These are phyloP conservation scores for Hedya salicella DNA, from an alignment of 2,888 invertebrate species.

Conservation along the genomic window DNA sequence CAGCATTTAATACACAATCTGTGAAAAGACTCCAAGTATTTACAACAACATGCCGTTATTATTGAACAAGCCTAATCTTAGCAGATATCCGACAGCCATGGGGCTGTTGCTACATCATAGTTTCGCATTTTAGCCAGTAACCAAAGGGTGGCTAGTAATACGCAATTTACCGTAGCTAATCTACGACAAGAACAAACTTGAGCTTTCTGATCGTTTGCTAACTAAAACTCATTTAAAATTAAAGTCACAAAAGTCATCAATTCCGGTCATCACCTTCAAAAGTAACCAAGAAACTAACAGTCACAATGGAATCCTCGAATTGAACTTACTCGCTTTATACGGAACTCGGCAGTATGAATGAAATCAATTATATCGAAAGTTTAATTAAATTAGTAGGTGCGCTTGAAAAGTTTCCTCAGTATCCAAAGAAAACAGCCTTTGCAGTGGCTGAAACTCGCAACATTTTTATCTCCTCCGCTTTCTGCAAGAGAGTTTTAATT, in stretches of 20 bases:
- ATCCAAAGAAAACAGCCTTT: neutral
- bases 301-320: constrained; percentile 37
- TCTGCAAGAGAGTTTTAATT: neutral
- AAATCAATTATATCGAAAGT: constrained; percentile 58
- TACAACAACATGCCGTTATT: too few species aligned
- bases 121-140: too few species aligned
- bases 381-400: constrained; percentile 54
- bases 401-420: constrained; percentile 48
- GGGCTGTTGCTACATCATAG: too few species aligned
- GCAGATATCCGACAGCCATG: too few species aligned
- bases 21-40: too few species aligned
- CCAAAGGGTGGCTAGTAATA: too few species aligned
- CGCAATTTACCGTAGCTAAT: too few species aligned
- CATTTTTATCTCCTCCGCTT: neutral
- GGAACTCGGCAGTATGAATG: constrained; percentile 38
- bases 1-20: too few species aligned
- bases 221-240: constrained; percentile 6
- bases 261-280: neutral
- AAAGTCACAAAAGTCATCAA: constrained; percentile 6
- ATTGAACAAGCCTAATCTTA: too few species aligned
- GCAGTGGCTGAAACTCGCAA: neutral
- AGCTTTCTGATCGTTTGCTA: neutral
- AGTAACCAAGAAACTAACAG: constrained; percentile 15
- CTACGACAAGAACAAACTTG: neutral
- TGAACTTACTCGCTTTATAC: constrained; percentile 24